Evolutionary conservation across 1,140 invertebrate species (phyloP), one percentile per base, ranked within the genome.

Genomic region (Sarcophaga peregrina): DNA sequence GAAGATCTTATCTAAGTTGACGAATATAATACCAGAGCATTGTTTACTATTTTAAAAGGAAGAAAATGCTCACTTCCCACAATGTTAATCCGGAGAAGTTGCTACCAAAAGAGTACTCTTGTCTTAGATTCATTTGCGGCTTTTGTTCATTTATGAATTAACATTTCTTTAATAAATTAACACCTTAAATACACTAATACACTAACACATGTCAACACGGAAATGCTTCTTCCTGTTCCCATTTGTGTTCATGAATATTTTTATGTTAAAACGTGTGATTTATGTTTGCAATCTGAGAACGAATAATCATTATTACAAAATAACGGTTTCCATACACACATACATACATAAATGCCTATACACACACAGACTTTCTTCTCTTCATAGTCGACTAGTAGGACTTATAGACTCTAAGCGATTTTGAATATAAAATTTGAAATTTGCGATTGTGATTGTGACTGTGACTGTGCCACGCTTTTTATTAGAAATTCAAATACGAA

Each of bases 131-230:
- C 75, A 78, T 78, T 78, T 78, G n/a, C 8, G n/a, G 8, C 75
- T 50, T 76, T 78, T 78, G 75, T 78, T 50, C 47, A 9, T 6
- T 2, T 20, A 20, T 78, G 47, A 17, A 78, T 20, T 78, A 50
- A 50, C 47, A 78, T 50, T 78, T 78, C 75, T 47, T 78, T 78
- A 50, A 52, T 47, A 78, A 78, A 78, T 78, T 78, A 78, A n/a
- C 50, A 9, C 47, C 75, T n/a, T 20, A 50, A 78, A 50, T 78
- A 78, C 75, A 25, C 20, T 20, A 5, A 10, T 75, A 20, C n/a
- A 46, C 47, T n/a, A 20, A 78, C 9, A 78, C 47, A 17, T 76
- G 46, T 47, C 46, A 72, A 1, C 4, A 62, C 17, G 6, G 62
- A 1, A 3, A 5, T 48, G n/a, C 74, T n/a, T 48, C 45, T 47